Conservation (phyloP, 2,888 invertebrate genomes). For the Drosophila conformis region DNA sequence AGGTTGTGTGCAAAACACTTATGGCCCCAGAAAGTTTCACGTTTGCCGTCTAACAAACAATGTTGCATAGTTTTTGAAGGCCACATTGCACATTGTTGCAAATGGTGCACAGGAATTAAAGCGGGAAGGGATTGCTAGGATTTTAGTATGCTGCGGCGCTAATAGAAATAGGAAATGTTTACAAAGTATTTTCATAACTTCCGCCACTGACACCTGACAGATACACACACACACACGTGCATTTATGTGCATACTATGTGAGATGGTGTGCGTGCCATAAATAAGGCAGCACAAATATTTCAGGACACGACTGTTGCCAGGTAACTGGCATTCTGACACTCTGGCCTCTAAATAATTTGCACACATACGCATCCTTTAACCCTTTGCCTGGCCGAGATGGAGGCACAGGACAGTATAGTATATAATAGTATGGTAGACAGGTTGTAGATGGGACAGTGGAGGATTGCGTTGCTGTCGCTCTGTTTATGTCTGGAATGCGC, state of each 20-base stretch:
- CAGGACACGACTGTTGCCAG: slow-evolving; percentile 54
- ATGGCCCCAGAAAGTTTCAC: slow-evolving; percentile 72
- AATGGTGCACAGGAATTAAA: neutral
- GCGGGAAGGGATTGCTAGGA: neutral
- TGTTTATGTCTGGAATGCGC: slow-evolving; percentile 70
- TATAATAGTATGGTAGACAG: neutral
- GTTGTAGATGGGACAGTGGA: slow-evolving; percentile 19
- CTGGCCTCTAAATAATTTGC: slow-evolving; percentile 76
- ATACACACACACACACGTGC: slow-evolving; percentile 19
- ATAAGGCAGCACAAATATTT: slow-evolving; percentile 73
- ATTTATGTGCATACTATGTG: neutral
- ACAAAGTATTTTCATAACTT: slow-evolving; percentile 85
- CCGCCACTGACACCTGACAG: slow-evolving; percentile 83
- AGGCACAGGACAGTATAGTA: slow-evolving; percentile 21
- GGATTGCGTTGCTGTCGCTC: slow-evolving; percentile 56
- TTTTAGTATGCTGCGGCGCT: slow-evolving; percentile 54
- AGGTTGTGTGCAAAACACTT: slow-evolving; percentile 64
- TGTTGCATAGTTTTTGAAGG: slow-evolving; percentile 78
- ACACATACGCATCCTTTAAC: slow-evolving; percentile 66
- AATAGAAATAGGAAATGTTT: slow-evolving; percentile 83
- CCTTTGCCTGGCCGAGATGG: slow-evolving; percentile 44
- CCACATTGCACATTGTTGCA: slow-evolving; percentile 52
- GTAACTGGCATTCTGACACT: slow-evolving; percentile 73
- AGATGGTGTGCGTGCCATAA: slow-evolving; percentile 57
- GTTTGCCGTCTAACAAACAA: slow-evolving; percentile 70